Conservation (phyloP, 2,888 invertebrate genomes). For the Blera fallax region DNA sequence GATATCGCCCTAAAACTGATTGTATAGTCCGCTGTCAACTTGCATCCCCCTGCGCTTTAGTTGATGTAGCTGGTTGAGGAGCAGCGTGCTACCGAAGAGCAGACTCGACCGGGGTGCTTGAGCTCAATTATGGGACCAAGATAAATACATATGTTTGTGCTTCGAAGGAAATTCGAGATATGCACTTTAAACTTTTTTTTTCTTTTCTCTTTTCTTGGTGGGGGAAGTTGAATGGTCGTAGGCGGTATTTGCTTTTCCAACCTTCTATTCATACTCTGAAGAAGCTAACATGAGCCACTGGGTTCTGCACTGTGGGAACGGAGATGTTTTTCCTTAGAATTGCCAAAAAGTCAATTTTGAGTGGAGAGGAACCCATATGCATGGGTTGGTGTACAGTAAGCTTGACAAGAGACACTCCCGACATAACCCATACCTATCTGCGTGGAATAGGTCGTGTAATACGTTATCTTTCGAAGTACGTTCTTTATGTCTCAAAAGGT, state of each 20-base stretch:
- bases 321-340: background rate
- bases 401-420: background rate
- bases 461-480: too few species aligned
- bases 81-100: slow-evolving; percentile 41
- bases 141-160: slow-evolving; percentile 55
- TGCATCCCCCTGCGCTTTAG: background rate
- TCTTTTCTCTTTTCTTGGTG: background rate
- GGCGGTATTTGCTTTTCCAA: slow-evolving; percentile 11
- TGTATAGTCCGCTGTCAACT: slow-evolving; percentile 20
- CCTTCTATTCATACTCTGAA: background rate
- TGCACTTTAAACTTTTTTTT: slow-evolving; percentile 18
- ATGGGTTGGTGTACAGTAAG: background rate
- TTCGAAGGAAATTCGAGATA: slow-evolving; percentile 16
- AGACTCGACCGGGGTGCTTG: slow-evolving; percentile 30
- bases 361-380: background rate
- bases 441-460: too few species aligned
- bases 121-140: slow-evolving; percentile 66
- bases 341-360: background rate
- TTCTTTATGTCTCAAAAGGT: too few species aligned
- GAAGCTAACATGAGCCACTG: background rate
- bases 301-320: background rate
- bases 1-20: slow-evolving; percentile 48
- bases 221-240: background rate
- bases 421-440: too few species aligned
- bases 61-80: slow-evolving; percentile 24